Evolutionary conservation across 2,797 vertebrate genomes (phyloP).

Genomic region (Rachycentron canadum): DNA sequence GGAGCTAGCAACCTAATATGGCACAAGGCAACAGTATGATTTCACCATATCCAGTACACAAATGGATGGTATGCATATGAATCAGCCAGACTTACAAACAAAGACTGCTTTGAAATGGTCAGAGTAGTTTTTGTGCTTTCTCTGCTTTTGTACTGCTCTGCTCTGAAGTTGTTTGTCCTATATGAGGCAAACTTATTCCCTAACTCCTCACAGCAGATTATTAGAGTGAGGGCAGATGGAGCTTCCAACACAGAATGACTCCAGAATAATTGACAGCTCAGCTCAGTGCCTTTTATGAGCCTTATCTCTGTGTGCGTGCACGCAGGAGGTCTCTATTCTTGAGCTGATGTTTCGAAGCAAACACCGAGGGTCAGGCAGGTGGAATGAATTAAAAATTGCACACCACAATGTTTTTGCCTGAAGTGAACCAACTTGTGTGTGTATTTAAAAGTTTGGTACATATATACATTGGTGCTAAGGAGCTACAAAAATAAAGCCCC

Average conservation of each 20-base stretch:
- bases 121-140: background rate
- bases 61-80: background rate
- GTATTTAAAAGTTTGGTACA: too few species aligned
- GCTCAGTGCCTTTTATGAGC: conserved; percentile 15
- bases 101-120: conserved; percentile 12
- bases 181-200: background rate
- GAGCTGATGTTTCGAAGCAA: conserved; percentile 23
- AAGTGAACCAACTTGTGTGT: too few species aligned
- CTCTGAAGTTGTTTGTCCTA: background rate
- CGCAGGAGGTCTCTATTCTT: conserved; percentile 61
- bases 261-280: conserved; percentile 17
- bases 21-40: conserved; percentile 18
- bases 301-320: conserved; percentile 32
- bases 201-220: background rate
- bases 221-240: background rate
- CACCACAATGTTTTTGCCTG: too few species aligned
- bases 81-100: background rate
- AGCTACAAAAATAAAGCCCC: conserved; percentile 51
- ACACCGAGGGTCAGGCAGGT: conserved; percentile 52
- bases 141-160: too few species aligned
- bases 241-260: background rate
- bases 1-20: conserved; percentile 65
- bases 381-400: conserved; percentile 70
- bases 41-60: background rate
- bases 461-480: conserved; percentile 19